Base-by-base conservation (phyloP, 2,888 invertebrate genomes). In the Cheilosia pagana region DNA sequence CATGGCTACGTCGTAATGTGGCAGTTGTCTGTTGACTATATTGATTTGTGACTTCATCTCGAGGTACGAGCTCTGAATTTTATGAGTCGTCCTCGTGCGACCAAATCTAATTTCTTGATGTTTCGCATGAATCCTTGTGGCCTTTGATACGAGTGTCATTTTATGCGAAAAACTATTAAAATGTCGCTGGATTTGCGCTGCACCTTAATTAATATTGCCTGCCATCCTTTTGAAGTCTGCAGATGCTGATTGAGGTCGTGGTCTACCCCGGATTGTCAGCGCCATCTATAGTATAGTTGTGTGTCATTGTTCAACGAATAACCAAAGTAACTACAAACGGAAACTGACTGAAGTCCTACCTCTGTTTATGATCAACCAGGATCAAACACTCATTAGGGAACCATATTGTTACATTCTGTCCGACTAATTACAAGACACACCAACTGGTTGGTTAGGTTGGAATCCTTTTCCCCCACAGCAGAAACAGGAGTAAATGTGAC, bases 11-110 rank as follows among this genome's bases (percentile, higher is more conserved):
- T 35, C 10, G 12, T 12, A 41, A 45, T 59, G 39, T 52, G 60
- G 48, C n/a, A 19, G 48, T 14, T 19, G 52, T n/a, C n/a, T 25
- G 25, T 3, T 25, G n/a, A 21, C 19, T 31, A 21, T 55, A 53
- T 52, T 79, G 79, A 79, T 79, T 79, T 79, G 79, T 72, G 79
- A 72, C 79, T 79, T 72, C 57, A 79, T 79, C 65, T 72, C 35
- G 50, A 55, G 16, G 28, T 8, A 19, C 45, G n/a, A n/a, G 6
- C 59, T 28, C 21, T 35, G 19, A n/a, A 63, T 55, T 70, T 70
- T 77, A 77, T 50, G 45, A 41, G 28, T 39, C 2, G 19, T 55
- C 39, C 14, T 25, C 35, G 70, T 62, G n/a, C n/a, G 70, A 45
- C 55, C 68, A 60, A 41, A 53, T 52, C 41, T 12, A 75, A 57